Evolutionary conservation across 2,113 vertebrate species (phyloP).

Genomic region (Nycticryphes semicollaris): DNA sequence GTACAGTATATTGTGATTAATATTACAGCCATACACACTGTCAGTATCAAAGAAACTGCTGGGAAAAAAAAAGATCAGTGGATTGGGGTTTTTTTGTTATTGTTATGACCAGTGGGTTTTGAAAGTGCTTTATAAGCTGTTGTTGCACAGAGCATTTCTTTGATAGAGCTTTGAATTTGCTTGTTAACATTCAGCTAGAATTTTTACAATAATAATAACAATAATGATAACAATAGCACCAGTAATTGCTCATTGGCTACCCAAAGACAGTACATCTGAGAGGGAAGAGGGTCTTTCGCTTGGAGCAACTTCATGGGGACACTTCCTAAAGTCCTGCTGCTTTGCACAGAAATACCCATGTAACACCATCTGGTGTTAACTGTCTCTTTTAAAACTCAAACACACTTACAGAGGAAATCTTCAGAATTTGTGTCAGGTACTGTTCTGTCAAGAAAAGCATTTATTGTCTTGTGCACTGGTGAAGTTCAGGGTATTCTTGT

Average conservation of each 20-base stretch:
- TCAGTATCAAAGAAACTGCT: not conserved
- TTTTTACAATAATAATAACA: not conserved
- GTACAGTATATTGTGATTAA: not conserved
- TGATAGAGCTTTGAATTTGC: not conserved
- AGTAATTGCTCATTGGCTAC: not conserved
- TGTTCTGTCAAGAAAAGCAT: not conserved
- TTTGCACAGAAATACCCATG: not conserved
- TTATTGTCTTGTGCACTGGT: not conserved
- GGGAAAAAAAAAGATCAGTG: not conserved
- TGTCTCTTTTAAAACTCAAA: not conserved
- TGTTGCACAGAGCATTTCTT: not conserved
- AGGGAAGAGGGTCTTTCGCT: not conserved
- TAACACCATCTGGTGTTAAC: not conserved
- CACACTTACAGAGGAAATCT: not conserved
- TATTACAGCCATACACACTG: not conserved
- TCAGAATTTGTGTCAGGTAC: not conserved
- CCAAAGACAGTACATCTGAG: not conserved
- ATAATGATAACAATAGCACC: not conserved
- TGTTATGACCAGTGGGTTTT: not conserved
- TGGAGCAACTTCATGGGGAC: not conserved
- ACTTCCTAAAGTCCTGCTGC: not conserved
- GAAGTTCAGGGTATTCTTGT: not conserved
- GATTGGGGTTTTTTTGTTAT: not conserved
- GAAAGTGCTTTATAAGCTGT: slow-evolving; percentile 3
- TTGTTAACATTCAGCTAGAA: not conserved